These are phyloP conservation scores for Lasius platythorax DNA, from an alignment of 2,888 invertebrate genomes.

Conservation along the genomic window DNA sequence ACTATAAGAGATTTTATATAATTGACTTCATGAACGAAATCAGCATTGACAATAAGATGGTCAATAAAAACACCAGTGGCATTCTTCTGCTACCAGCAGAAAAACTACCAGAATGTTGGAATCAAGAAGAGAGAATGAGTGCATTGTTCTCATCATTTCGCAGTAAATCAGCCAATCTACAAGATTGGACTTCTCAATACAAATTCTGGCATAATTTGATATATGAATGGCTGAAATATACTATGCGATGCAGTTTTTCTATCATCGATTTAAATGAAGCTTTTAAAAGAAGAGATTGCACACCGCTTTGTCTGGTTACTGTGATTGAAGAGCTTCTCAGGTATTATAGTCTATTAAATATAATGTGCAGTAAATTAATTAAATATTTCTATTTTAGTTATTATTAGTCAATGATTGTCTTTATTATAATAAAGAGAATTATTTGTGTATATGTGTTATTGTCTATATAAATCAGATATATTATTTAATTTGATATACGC, in stretches of 20 bases:
- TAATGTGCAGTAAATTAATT: conserved; percentile 14
- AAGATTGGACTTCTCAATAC: no score
- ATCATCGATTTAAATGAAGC: conserved; percentile 88
- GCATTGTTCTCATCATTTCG: no score
- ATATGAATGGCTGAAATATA: conserved; percentile 88
- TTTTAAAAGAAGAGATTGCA: conserved; percentile 90
- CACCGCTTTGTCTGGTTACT: conserved; percentile 89
- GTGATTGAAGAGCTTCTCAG: conserved; percentile 87
- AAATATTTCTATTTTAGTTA: conserved; percentile 27
- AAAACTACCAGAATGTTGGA: no score
- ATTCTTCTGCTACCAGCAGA: no score
- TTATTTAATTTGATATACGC: conserved; percentile 3
- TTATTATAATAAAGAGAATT: no score
- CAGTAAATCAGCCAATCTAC: no score
- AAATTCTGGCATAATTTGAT: no score
- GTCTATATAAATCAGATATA: neutral
- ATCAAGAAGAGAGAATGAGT: no score
- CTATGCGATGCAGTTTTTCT: conserved; percentile 89
- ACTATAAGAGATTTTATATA: neutral
- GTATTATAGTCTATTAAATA: conserved; percentile 75
- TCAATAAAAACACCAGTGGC: no score
- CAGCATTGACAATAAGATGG: no score
- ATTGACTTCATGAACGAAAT: conserved; percentile 87
- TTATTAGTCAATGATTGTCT: neutral
- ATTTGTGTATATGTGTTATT: no score